phyloP scores from a whole-genome alignment of 2,113 vertebrate genomes.

The Entomyzon cyanotis region DNA sequence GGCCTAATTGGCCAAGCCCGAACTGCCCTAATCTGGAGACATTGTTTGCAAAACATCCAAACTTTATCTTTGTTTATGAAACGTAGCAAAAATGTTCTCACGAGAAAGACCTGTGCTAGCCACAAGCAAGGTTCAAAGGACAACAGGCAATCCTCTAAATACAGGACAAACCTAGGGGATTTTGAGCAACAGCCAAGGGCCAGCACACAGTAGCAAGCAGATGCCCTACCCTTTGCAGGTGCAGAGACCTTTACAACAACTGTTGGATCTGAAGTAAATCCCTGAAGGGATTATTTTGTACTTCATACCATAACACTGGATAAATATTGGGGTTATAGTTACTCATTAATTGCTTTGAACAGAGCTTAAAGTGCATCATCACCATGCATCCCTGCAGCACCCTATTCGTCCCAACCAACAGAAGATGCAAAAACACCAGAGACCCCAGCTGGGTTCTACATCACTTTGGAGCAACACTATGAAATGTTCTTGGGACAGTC shows the following conservation, averaged over 20 bases:
- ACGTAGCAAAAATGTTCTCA: too few relatives aligned
- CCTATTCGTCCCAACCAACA: background rate
- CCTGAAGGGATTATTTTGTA: background rate
- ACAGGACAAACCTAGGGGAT: background rate
- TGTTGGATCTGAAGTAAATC: background rate
- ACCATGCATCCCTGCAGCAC: background rate
- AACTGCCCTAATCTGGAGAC: too few relatives aligned
- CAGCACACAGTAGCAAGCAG: background rate
- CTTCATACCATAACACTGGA: background rate
- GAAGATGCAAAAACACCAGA: background rate
- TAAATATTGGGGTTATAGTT: background rate
- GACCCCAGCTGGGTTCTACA: background rate
- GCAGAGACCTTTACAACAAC: background rate
- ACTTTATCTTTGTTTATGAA: too few relatives aligned
- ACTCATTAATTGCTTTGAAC: background rate
- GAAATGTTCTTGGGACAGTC: background rate
- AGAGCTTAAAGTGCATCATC: background rate
- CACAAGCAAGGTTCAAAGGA: background rate
- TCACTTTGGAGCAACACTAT: background rate
- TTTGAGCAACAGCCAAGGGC: background rate
- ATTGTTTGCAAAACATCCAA: too few relatives aligned
- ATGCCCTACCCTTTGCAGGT: background rate
- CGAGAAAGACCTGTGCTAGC: too few relatives aligned
- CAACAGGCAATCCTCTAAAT: background rate
- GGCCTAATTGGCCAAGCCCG: too few relatives aligned